Conservation (phyloP, 2,113 vertebrate species). For the Indicator indicator region DNA sequence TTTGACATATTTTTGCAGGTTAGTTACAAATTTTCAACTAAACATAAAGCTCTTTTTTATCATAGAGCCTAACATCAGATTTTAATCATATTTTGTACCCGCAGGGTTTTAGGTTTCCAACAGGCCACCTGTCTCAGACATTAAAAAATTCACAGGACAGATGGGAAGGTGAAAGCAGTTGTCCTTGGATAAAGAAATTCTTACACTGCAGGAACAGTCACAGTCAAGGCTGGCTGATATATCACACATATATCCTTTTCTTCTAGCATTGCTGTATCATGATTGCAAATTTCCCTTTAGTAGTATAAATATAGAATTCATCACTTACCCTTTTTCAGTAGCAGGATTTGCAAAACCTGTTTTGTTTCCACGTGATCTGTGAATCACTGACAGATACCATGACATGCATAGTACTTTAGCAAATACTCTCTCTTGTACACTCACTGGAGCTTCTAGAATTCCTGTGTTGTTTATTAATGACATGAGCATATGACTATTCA, state of each 20-base stretch:
- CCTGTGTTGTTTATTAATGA: constrained; percentile 19
- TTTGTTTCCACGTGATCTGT: constrained; percentile 45
- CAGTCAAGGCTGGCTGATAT: constrained; percentile 71
- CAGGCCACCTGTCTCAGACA: constrained; percentile 89
- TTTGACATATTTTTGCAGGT: constrained; percentile 76
- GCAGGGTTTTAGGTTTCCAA: constrained; percentile 85
- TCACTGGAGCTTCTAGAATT: constrained; percentile 12
- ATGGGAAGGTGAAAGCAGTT: constrained; percentile 89
- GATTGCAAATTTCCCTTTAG: constrained; percentile 64
- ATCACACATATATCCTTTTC: constrained; percentile 61
- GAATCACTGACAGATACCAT: constrained; percentile 24
- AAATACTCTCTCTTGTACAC: background rate
- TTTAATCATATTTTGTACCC: constrained; percentile 91
- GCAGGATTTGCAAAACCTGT: constrained; percentile 32
- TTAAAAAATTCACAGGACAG: constrained; percentile 88
- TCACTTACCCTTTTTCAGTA: constrained; percentile 52
- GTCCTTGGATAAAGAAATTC: constrained; percentile 88
- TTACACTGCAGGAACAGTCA: constrained; percentile 73
- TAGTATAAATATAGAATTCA: constrained; percentile 64
- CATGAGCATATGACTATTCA: background rate
- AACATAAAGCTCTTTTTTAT: constrained; percentile 80
- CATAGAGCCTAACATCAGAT: constrained; percentile 80
- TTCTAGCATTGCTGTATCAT: constrained; percentile 50
- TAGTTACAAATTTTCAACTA: constrained; percentile 76
- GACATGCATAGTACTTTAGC: constrained; percentile 29